phyloP scores from a whole-genome alignment of 1,140 invertebrate genomes.

The Tyrophagus putrescentiae region DNA sequence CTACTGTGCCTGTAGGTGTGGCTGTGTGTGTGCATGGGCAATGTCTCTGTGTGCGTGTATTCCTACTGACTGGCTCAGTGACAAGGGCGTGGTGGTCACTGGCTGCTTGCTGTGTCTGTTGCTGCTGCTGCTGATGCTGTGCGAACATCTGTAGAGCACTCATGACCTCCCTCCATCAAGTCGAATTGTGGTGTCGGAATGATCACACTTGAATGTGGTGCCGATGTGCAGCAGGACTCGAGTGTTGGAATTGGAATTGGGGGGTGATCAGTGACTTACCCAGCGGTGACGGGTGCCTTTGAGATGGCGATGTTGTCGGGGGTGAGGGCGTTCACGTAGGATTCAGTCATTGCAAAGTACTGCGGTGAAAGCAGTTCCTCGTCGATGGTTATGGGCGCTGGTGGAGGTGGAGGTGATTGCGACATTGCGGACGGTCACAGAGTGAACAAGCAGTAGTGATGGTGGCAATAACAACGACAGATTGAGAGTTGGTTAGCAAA shows the following conservation, averaged over 20 bases:
- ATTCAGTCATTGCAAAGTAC: conserved; percentile 34
- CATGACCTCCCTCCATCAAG: not conserved
- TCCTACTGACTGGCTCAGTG: not conserved
- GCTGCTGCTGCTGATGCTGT: not conserved
- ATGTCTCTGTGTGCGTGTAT: not conserved
- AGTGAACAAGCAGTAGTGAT: not conserved
- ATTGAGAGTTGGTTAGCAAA: too few relatives aligned
- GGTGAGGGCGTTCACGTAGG: conserved; percentile 43
- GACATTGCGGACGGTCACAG: not conserved
- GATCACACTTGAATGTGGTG: not conserved
- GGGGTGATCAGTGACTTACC: conserved; percentile 45
- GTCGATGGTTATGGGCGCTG: conserved; percentile 42
- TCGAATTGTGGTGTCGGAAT: not conserved
- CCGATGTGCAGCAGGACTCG: not conserved
- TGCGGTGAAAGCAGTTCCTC: conserved; percentile 49
- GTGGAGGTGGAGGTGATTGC: not conserved
- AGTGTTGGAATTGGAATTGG: not conserved
- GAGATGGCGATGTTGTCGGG: conserved; percentile 78
- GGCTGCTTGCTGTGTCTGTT: not conserved
- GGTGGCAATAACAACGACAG: not conserved
- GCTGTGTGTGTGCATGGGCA: not conserved
- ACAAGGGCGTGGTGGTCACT: not conserved
- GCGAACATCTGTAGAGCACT: too few relatives aligned
- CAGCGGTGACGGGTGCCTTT: conserved; percentile 62
- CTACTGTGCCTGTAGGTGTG: too few relatives aligned